Evolutionary conservation across 2,113 vertebrate genomes (phyloP), one percentile per base, ranked within the genome.

Genomic region (Beaufortia kweichowensis): DNA sequence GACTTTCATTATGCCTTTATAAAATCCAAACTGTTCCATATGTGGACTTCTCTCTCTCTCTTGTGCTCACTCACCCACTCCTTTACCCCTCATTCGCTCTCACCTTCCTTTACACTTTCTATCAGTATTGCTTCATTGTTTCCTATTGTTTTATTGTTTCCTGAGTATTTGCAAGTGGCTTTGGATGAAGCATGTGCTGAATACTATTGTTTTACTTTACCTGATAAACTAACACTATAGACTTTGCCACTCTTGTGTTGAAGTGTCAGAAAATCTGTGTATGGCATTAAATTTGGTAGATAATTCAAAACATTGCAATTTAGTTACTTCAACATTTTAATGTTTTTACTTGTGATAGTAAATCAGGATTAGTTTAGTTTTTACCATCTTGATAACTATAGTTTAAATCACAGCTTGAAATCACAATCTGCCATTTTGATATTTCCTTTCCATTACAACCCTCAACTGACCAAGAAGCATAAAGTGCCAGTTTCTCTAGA

Each of bases 1-100:
- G 85, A 79, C 73, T 78, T 83, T 75, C 75, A 84, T 86, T 82
- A 82, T 26, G 24, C 73, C 53, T 76, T 80, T 85, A 80, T 73
- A 83, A 84, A 76, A 67, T 77, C 68, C 82, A 80, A 74, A 75
- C 57, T 85, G 73, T 76, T 80, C 65, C 61, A 77, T 68, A 39
- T 80, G 61, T 84, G 75, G 35, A 28, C 56, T 55, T 39, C 14
- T 69, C 43, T 75, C 39, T 66, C 2, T 62, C 53, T 72, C 61
- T 64, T 39, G 35, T 39, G 35, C 35, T 39, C 39, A 35, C 24
- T 41, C 67, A 63, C 77, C 62, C 33, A 67, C 41, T 12, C 31
- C 57, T 29, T 28, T 46, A 48, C 21, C 31, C 23, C 24, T 28
- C 61, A 21, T n/a, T 76, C 23, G 26, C 41, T 79, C 74, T 61